These are phyloP conservation scores for Notechis scutatus DNA, from an alignment of 2,113 vertebrate species.

Conservation along the genomic window DNA sequence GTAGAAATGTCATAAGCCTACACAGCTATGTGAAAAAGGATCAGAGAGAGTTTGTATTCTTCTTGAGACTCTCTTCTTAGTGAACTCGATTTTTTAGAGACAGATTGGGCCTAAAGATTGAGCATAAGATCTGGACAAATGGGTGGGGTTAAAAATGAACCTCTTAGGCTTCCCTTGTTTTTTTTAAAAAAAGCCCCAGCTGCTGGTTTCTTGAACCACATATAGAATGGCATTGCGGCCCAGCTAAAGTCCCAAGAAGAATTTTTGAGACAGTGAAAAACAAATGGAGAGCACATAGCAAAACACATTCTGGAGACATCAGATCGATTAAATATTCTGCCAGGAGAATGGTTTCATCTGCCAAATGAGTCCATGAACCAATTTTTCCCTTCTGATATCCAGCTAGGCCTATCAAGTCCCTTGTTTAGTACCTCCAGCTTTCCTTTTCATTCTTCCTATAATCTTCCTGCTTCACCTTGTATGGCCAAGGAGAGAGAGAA, in stretches of 20 bases:
- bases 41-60: background rate
- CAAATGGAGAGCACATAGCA: background rate
- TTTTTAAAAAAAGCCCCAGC: background rate
- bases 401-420: slow-evolving; percentile 4
- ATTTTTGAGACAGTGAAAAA: background rate
- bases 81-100: background rate
- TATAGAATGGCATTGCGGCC: background rate
- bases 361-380: background rate
- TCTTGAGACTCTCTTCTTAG: background rate
- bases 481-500: slow-evolving; percentile 67
- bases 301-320: background rate
- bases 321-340: background rate
- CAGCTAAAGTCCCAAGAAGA: background rate
- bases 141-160: rapidly evolving
- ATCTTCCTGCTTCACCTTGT: slow-evolving; percentile 47
- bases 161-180: background rate
- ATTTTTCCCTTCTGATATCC: background rate
- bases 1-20: background rate
- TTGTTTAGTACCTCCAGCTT: background rate
- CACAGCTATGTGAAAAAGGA: background rate
- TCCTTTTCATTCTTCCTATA: rapidly evolving
- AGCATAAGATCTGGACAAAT: background rate
- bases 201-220: background rate
- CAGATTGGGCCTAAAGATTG: background rate
- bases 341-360: background rate